A percentile compares a stretch with the other conserved stretches of the same genome.
Evolutionary conservation across 2,113 vertebrate genomes (phyloP).

Genomic region (Procavia capensis): DNA sequence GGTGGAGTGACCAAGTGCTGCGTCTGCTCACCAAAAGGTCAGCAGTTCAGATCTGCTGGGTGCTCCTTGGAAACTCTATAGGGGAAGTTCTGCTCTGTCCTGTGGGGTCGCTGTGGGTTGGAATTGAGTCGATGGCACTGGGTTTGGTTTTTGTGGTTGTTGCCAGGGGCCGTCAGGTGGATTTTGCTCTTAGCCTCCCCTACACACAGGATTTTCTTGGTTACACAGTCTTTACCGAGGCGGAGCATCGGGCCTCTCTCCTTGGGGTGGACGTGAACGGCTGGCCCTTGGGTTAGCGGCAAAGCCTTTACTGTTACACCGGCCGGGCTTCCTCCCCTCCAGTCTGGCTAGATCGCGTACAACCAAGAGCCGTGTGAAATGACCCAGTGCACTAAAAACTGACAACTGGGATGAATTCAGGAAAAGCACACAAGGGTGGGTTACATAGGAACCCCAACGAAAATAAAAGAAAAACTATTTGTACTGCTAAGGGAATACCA

Average conservation of each 20-base stretch:
- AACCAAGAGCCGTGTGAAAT: constrained; percentile 25
- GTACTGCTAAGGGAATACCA: background rate
- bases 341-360: background rate
- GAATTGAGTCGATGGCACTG: too few species aligned
- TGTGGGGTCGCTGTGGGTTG: too few species aligned
- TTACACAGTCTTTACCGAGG: background rate
- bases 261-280: background rate
- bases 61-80: too few species aligned
- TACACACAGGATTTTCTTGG: background rate
- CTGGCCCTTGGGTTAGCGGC: background rate
- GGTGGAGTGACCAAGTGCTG: too few species aligned
- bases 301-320: background rate
- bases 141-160: too few species aligned
- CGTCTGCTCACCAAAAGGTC: too few species aligned
- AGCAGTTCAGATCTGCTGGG: too few species aligned
- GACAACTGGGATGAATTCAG: background rate
- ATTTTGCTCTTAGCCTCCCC: background rate
- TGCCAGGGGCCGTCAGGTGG: too few species aligned
- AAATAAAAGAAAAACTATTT: background rate
- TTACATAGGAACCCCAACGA: background rate
- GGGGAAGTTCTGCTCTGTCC: too few species aligned
- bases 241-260: background rate
- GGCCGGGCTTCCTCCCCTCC: background rate
- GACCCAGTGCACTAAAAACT: constrained; percentile 13
- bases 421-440: background rate